A percentile compares a stretch with the other conserved stretches of the same genome.
Evolutionary conservation across 2,113 vertebrate genomes (phyloP).

Genomic region (Echinops telfairi): DNA sequence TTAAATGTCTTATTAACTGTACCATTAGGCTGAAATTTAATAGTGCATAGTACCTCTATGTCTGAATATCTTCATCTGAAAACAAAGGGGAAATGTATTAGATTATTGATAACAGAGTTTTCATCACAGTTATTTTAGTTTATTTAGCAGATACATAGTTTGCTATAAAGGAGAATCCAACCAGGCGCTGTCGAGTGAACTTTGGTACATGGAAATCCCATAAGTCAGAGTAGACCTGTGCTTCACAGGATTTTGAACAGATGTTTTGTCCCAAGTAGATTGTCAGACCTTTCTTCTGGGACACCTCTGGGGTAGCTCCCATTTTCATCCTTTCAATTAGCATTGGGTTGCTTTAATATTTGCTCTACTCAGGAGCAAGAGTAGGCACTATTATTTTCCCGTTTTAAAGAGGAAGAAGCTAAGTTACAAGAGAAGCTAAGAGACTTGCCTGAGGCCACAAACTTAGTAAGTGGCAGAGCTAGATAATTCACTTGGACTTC

Average conservation of each 20-base stretch:
- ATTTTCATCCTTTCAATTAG: neutral
- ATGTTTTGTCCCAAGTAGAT: neutral
- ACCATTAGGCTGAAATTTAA: neutral
- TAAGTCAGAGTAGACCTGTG: neutral
- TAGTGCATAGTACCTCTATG: too few relatives aligned
- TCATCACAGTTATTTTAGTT: neutral
- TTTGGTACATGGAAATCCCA: neutral
- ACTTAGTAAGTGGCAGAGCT: neutral
- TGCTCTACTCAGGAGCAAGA: neutral
- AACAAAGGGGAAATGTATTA: neutral
- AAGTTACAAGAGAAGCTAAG: neutral
- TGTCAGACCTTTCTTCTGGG: neutral
- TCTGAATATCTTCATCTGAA: neutral
- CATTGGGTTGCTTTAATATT: neutral
- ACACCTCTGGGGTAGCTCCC: neutral
- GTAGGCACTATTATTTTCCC: neutral
- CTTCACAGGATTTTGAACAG: neutral
- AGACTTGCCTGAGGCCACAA: too few relatives aligned
- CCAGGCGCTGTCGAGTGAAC: neutral
- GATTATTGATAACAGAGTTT: neutral
- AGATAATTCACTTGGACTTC: rapidly evolving
- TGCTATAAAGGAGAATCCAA: neutral
- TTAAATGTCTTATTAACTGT: neutral
- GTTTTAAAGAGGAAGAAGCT: neutral
- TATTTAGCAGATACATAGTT: neutral